phyloP scores from a whole-genome alignment of 2,797 vertebrate genomes.

The Enteromius mattozi region DNA sequence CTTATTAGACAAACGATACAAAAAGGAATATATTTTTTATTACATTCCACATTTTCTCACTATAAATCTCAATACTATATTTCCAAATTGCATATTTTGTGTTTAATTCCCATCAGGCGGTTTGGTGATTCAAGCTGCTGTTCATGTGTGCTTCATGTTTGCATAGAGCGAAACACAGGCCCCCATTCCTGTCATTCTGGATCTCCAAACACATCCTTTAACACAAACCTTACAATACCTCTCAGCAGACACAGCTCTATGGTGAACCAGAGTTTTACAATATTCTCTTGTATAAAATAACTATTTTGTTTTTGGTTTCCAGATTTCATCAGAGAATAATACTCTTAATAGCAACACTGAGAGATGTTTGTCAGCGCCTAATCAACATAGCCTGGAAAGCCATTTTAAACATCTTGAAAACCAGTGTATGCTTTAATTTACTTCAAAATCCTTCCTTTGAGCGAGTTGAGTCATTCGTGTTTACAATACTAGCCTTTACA shows the following conservation, averaged over 20 bases:
- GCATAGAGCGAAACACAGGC: background rate
- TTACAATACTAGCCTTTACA: slow-evolving; percentile 25
- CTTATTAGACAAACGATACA: background rate
- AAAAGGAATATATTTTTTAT: background rate
- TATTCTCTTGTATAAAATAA: background rate
- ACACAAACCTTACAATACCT: background rate
- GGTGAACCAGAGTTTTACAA: background rate
- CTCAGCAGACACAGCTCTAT: background rate
- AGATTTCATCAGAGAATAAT: background rate
- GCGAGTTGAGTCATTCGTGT: background rate
- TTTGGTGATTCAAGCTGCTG: background rate
- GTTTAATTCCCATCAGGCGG: background rate
- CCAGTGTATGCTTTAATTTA: background rate
- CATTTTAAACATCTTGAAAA: slow-evolving; percentile 12
- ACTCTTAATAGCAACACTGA: background rate
- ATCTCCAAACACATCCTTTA: background rate
- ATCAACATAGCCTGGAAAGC: background rate
- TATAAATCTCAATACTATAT: background rate
- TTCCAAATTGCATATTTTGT: background rate
- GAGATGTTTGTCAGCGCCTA: background rate
- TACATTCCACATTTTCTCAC: background rate
- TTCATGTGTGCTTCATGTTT: background rate
- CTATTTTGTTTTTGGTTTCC: background rate
- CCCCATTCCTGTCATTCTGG: background rate
- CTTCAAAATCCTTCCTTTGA: background rate